Conservation (phyloP, 1,140 invertebrate species). For the Listronotus bonariensis region DNA sequence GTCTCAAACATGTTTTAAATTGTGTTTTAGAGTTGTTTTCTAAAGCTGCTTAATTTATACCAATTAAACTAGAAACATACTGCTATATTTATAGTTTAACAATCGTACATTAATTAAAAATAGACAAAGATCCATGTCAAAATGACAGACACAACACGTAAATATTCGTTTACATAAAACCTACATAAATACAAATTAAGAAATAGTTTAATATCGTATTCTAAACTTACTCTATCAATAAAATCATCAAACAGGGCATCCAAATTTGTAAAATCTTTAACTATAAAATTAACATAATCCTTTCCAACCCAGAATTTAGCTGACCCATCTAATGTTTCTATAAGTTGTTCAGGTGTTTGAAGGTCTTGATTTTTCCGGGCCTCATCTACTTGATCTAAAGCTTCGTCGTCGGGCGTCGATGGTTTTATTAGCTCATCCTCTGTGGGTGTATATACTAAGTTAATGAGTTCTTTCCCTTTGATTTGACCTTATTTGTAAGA, state of each 20-base stretch:
- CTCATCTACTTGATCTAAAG: constrained; percentile 37
- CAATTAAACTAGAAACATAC: no score
- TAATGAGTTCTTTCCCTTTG: constrained; percentile 67
- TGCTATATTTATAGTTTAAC: no score
- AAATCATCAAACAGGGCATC: constrained; percentile 82
- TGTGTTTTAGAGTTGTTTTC: no score
- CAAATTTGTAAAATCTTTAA: constrained; percentile 94
- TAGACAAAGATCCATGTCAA: no score
- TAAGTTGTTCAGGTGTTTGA: constrained; percentile 53
- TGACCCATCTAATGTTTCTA: constrained; percentile 62
- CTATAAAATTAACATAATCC: constrained; percentile 97
- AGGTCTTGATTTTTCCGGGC: constrained; percentile 9
- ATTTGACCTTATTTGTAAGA: constrained; percentile 66
- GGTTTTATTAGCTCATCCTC: constrained; percentile 61
- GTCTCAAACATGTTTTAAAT: no score
- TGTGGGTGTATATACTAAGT: constrained; percentile 66
- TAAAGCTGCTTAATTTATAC: no score
- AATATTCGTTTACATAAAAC: no score
- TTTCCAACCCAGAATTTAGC: constrained; percentile 97
- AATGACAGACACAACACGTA: no score
- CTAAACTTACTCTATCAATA: constrained; percentile 44
- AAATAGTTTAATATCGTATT: no score
- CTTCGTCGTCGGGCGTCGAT: constrained; percentile 59
- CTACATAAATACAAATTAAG: no score
- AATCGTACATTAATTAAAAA: no score